Conservation (phyloP, 1,140 invertebrate species). For the Ips typographus region DNA sequence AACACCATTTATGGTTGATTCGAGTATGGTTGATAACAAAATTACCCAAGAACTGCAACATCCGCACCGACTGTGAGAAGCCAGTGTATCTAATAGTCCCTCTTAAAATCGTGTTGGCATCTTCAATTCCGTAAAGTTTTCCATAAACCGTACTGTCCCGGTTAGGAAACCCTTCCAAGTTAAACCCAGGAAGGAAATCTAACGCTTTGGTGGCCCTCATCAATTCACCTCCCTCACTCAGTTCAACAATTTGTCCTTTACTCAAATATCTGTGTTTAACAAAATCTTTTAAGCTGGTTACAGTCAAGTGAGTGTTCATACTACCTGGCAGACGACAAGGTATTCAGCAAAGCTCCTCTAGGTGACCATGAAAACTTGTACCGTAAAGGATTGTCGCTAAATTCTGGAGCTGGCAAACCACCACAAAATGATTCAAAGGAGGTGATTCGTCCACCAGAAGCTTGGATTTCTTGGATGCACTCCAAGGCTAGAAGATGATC, state of each 20-base stretch:
- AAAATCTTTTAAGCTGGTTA: neutral
- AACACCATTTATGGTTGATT: neutral
- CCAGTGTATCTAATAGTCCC: slow-evolving; percentile 68
- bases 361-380: slow-evolving; percentile 99
- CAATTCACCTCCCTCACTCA: slow-evolving; percentile 84
- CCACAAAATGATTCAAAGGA: slow-evolving; percentile 98
- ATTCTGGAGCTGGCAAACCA: slow-evolving; percentile 92
- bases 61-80: slow-evolving; percentile 84
- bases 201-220: slow-evolving; percentile 77
- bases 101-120: slow-evolving; percentile 85
- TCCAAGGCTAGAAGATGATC: slow-evolving; percentile 97
- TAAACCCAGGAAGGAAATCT: slow-evolving; percentile 94
- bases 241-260: slow-evolving; percentile 85
- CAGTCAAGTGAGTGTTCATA: no score
- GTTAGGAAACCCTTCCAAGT: slow-evolving; percentile 95
- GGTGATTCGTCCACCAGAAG: slow-evolving; percentile 78
- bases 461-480: slow-evolving; percentile 85
- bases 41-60: slow-evolving; percentile 70
- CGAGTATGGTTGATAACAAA: neutral
- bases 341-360: slow-evolving; percentile 85
- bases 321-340: slow-evolving; percentile 82
- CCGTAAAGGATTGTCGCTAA: slow-evolving; percentile 88
- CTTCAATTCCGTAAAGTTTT: slow-evolving; percentile 81
- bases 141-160: slow-evolving; percentile 91
- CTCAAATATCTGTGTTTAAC: slow-evolving; percentile 59